Percentiles rank a stretch among this genome's conserved stretches.
Evolutionary conservation across 2,113 vertebrate genomes (phyloP).

Genomic region (Nannospalax galili): DNA sequence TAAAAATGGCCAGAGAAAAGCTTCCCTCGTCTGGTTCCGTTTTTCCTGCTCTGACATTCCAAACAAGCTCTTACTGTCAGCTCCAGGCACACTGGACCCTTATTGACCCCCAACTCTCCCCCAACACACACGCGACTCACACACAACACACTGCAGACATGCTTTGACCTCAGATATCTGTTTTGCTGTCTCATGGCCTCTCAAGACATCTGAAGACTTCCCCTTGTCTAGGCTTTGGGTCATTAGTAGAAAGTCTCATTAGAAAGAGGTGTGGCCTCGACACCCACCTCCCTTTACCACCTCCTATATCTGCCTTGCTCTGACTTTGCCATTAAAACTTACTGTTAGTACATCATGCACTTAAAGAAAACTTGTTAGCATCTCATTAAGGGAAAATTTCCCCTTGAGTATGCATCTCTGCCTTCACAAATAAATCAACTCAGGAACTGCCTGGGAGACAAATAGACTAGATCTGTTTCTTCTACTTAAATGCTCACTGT

Average conservation of each 20-base stretch:
- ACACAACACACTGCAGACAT: neutral
- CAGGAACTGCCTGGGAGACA: slow-evolving; percentile 19
- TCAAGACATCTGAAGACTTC: neutral
- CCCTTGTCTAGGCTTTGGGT: neutral
- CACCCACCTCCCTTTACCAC: neutral
- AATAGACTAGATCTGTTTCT: neutral
- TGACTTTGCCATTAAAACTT: neutral
- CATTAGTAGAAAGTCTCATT: neutral
- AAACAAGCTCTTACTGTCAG: rapidly evolving
- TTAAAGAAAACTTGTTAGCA: neutral
- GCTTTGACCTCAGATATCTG: neutral
- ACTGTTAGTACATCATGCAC: neutral
- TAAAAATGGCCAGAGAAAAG: neutral
- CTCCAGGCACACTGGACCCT: neutral
- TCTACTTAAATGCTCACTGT: slow-evolving; percentile 27
- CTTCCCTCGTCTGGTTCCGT: rapidly evolving
- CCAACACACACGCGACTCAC: no score
- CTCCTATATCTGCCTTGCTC: neutral
- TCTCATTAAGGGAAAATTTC: neutral
- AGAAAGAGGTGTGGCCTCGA: neutral
- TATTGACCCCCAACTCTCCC: neutral
- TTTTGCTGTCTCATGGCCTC: neutral
- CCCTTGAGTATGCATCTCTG: neutral
- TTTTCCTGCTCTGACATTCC: neutral
- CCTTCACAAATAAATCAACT: slow-evolving; percentile 43